Evolutionary conservation across 1,140 invertebrate genomes (phyloP).

Genomic region (Leguminivora glycinivorella): DNA sequence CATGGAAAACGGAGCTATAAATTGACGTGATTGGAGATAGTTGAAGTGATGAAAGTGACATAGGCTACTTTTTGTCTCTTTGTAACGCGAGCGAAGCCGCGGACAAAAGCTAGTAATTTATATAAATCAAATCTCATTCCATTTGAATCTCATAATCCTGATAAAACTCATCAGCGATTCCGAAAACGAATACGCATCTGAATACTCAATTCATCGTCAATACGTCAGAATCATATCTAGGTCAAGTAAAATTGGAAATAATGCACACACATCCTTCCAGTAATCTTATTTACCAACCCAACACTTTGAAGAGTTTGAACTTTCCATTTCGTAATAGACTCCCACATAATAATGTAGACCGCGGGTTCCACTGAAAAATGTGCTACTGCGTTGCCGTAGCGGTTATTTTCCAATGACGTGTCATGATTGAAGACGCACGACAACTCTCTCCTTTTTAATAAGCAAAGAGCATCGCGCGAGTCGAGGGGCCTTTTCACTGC

Average conservation of each 20-base stretch:
- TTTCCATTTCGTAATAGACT: conserved; percentile 26
- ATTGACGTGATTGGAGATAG: too few species aligned
- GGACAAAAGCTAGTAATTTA: too few species aligned
- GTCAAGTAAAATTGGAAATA: not conserved
- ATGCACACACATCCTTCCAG: not conserved
- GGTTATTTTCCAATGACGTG: conserved; percentile 10
- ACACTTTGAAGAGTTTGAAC: conserved; percentile 21
- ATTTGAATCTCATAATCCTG: too few species aligned
- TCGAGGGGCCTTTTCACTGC: conserved; percentile 26
- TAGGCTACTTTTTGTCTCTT: too few species aligned
- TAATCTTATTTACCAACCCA: not conserved
- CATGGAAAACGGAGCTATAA: too few species aligned
- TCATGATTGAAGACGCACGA: conserved; percentile 44
- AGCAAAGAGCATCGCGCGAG: conserved; percentile 39
- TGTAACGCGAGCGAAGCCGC: too few species aligned
- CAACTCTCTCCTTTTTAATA: conserved; percentile 59
- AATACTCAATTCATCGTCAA: not conserved
- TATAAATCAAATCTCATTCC: too few species aligned
- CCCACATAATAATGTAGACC: not conserved
- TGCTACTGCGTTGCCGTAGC: not conserved
- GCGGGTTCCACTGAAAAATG: too few species aligned
- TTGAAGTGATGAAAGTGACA: too few species aligned
- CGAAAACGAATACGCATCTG: too few species aligned
- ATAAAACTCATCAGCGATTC: too few species aligned
- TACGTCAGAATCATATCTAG: not conserved